Evolutionary conservation across 2,888 invertebrate genomes (phyloP).

Genomic region (Lepas anatifera): DNA sequence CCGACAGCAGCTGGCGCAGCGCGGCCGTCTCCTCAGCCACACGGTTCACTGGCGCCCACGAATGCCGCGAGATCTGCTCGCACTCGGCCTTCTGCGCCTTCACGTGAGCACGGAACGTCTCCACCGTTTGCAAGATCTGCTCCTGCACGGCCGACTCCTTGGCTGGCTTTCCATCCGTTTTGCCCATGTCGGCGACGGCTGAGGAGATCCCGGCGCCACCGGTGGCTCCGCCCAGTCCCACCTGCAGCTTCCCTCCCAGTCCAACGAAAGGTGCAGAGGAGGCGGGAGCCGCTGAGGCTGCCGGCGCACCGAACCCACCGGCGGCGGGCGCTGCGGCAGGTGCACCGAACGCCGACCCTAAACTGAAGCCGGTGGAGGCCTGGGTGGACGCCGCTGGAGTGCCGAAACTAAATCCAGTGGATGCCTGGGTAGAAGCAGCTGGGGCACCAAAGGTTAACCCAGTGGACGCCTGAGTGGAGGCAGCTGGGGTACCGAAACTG

Average conservation of each 20-base stretch:
- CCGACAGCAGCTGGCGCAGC: slow-evolving; percentile 45
- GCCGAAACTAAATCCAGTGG: background rate
- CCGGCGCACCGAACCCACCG: background rate
- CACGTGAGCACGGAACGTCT: slow-evolving; percentile 60
- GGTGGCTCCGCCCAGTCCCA: background rate
- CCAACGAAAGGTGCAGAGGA: background rate
- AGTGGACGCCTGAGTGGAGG: background rate
- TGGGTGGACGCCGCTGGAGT: background rate
- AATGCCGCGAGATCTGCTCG: slow-evolving; percentile 65
- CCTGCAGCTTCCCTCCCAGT: background rate
- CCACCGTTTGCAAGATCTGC: slow-evolving; percentile 62
- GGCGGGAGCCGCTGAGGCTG: background rate
- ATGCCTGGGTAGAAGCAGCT: background rate
- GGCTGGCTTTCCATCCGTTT: slow-evolving; percentile 39
- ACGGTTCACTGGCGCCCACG: slow-evolving; percentile 47
- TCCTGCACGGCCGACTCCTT: slow-evolving; percentile 58
- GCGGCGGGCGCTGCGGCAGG: background rate
- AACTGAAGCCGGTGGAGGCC: background rate
- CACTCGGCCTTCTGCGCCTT: slow-evolving; percentile 71
- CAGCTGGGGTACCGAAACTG: background rate
- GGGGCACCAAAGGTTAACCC: background rate
- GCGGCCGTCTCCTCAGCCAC: slow-evolving; percentile 50
- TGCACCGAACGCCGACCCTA: background rate
- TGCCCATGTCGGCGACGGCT: background rate
- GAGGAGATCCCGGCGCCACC: no score